Evolutionary conservation across 1,140 invertebrate species (phyloP).

Genomic region (Drosophila repletoides): DNA sequence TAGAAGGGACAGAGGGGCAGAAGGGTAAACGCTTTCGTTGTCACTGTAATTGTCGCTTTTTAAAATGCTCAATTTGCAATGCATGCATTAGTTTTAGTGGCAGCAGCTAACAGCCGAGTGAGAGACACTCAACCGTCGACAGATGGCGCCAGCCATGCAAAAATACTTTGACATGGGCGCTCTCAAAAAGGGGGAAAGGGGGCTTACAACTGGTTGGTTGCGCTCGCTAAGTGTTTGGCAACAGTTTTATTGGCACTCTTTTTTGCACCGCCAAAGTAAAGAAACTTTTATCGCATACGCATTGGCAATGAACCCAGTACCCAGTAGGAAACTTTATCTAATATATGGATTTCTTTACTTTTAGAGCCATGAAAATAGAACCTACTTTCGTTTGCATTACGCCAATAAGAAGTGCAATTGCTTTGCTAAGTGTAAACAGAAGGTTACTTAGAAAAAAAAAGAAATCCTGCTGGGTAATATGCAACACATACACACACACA

Average conservation of each 20-base stretch:
- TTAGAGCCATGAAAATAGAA: no score
- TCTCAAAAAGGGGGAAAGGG: neutral
- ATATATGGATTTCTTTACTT: no score
- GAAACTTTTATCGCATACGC: no score
- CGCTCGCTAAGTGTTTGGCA: slow-evolving; percentile 60
- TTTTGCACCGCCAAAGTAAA: no score
- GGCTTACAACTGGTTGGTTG: slow-evolving; percentile 3
- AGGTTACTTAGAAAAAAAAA: no score
- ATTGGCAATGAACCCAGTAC: no score
- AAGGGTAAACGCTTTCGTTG: neutral
- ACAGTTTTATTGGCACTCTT: no score
- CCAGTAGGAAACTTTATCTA: no score
- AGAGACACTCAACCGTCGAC: slow-evolving; percentile 24
- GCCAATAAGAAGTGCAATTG: no score
- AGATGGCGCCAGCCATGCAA: slow-evolving; percentile 34
- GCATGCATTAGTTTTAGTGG: slow-evolving; percentile 71
- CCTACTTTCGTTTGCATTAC: no score
- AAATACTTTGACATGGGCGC: neutral
- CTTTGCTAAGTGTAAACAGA: no score
- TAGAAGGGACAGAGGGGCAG: neutral
- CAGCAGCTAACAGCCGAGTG: slow-evolving; percentile 34
- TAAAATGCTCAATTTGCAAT: slow-evolving; percentile 79
- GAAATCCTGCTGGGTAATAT: no score
- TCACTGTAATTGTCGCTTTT: slow-evolving; percentile 73
- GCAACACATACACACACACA: slow-evolving; percentile 3